Evolutionary conservation across 2,113 vertebrate genomes (phyloP), one percentile per base, ranked within the genome.

Genomic region (Psittacara wagleri): DNA sequence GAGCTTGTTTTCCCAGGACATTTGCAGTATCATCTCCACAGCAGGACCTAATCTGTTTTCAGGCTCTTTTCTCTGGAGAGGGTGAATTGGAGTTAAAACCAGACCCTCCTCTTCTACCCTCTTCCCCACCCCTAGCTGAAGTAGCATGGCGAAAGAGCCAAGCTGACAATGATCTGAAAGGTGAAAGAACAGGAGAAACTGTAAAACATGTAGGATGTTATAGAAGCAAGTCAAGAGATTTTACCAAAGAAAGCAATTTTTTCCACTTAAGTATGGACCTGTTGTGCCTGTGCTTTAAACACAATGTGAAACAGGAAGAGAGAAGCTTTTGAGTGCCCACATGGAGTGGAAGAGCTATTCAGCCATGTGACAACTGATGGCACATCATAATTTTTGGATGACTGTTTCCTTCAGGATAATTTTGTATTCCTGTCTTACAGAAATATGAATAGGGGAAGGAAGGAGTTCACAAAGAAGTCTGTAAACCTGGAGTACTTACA

Each of bases 321-420:
- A 69, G 52, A 64, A 44, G 13, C 16, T 74, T 35, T 25, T 46
- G 43, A 81, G 17, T 49, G 48, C 39, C 23, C 41, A 61, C 19
- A 3, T 70, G 41, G 74, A 75, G 13, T 25, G 29, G 52, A 80
- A 79, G 67, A 43, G 10, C 43, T 77, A 20, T 39, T 70, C 44
- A 62, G 33, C 55, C 39, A 33, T 0, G 0, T 86, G 61, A 39
- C 0, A 0, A 44, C 72, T 64, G 46, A 55, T 22, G 43, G 43
- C 14, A 43, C 9, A 29, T 51, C 19, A 41, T 88, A 6, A 28
- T 83, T 88, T 75, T 61, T 62, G 43, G 51, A 43, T 83, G 19
- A 51, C 48, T 81, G 7, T 88, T 95, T 86, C 17, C 19, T 95
- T 84, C 64, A 62, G 83, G 57, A 43, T 88, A 67, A 78, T 83